These are phyloP conservation scores for Marmota monax DNA, from an alignment of 2,113 vertebrate species.

Conservation along the genomic window DNA sequence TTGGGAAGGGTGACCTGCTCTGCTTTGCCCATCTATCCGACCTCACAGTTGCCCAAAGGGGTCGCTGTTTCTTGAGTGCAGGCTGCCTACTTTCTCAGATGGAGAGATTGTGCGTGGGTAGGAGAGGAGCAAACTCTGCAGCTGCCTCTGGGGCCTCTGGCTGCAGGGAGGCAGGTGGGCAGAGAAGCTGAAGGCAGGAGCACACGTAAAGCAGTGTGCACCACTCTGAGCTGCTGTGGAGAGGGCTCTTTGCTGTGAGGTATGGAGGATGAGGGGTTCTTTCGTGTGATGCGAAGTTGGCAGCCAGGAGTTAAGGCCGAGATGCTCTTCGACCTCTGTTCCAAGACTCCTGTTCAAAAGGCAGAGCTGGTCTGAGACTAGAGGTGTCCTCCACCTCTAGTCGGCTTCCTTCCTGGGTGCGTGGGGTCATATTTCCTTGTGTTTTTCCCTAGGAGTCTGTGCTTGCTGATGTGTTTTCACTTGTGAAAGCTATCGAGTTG, in stretches of 20 bases:
- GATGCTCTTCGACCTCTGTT: not conserved
- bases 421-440: rapidly evolving
- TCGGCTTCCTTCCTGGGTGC: not conserved
- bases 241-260: not conserved
- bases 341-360: not conserved
- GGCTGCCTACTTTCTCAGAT: not conserved
- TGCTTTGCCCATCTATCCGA: not conserved
- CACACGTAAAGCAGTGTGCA: no score
- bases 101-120: not conserved
- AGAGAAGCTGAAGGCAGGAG: no score
- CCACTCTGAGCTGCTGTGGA: rapidly evolving
- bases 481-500: constrained; percentile 10
- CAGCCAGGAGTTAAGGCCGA: not conserved
- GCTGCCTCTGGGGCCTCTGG: not conserved
- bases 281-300: not conserved
- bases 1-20: no score
- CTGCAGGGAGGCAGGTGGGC: not conserved
- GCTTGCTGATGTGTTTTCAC: not conserved
- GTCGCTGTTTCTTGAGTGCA: not conserved
- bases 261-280: not conserved
- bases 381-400: not conserved
- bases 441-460: not conserved
- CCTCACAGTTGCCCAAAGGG: rapidly evolving
- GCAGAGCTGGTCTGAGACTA: not conserved
- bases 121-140: rapidly evolving